Evolutionary conservation across 1,140 invertebrate genomes (phyloP).

Genomic region (Trichonephila inaurata): DNA sequence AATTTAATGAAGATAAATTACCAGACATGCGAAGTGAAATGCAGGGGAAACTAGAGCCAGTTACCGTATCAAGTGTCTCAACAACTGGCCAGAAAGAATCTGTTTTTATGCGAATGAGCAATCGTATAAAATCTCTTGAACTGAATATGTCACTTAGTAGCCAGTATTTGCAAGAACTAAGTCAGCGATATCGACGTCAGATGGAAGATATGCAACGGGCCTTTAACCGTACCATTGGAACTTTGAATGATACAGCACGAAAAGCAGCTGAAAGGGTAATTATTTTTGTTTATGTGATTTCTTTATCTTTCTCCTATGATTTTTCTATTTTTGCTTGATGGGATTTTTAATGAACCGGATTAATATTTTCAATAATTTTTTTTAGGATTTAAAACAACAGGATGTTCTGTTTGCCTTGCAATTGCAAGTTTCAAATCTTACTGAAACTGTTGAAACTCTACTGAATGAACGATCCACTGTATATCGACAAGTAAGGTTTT

Average conservation of each 20-base stretch:
- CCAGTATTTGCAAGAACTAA: constrained; percentile 97
- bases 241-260: constrained; percentile 87
- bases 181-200: constrained; percentile 95
- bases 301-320: too few species aligned
- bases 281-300: not conserved
- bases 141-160: constrained; percentile 97
- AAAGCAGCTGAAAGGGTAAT: constrained; percentile 86
- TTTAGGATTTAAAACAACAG: constrained; percentile 81
- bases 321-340: not conserved
- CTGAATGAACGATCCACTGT: constrained; percentile 74
- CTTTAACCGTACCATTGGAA: constrained; percentile 89
- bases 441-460: constrained; percentile 70
- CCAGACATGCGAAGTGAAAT: constrained; percentile 78
- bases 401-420: constrained; percentile 81
- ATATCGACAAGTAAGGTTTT: constrained; percentile 47
- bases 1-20: constrained; percentile 85
- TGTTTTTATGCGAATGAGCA: constrained; percentile 95
- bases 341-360: not conserved
- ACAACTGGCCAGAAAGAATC: constrained; percentile 91
- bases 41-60: constrained; percentile 68
- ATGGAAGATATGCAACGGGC: constrained; percentile 95
- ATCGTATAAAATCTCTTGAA: constrained; percentile 97
- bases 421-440: constrained; percentile 75
- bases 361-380: constrained; percentile 5
- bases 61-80: constrained; percentile 55